Evolutionary conservation across 2,797 vertebrate species (phyloP), one percentile per base, ranked within the genome.

Genomic region (Microctenopoma stevenorrisi): DNA sequence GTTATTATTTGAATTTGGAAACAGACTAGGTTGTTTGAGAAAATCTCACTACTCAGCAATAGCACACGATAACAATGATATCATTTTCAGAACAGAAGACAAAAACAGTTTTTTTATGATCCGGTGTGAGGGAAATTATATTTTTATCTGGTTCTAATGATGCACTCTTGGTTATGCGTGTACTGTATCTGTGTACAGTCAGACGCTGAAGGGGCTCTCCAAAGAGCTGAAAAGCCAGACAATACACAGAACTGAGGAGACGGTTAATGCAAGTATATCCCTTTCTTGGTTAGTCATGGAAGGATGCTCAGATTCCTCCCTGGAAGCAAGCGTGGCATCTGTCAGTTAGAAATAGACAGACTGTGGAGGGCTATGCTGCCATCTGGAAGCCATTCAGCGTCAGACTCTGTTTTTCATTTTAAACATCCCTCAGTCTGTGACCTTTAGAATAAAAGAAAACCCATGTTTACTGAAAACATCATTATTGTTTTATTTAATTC

Each of bases 351-450:
- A 84, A 79, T 71, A 82, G 81, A 84, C 86, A 85, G 72, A 76
- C 61, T 82, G 79, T 75, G 69, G 58, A 73, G 65, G 74, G 85
- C 81, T 76, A 91, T 64, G 69, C 82, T 74, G 70, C 90, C 92
- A 94, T 93, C 93, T 95, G 93, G 91, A 92, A 92, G 56, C 72
- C 79, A 91, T 94, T 92, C 82, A 73, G 72, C 69, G 71, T 75
- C 67, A 63, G 63, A 76, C 74, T 78, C 57, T 73, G 75, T 76
- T 90, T 76, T 90, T 84, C 47, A 48, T 87, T 87, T 87, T 62
- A 83, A 87, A 83, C 85, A 69, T 35, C 65, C 65, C 65, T 78
- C 76, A 52, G 57, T 76, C 63, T 75, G 72, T 90, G 83, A 91
- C 87, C 86, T 86, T 87, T 87, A 66, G 58, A 85, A 76, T 78